Evolutionary conservation across 2,797 vertebrate genomes (phyloP), one percentile per base, ranked within the genome.

Genomic region (Neopelma chrysocephalum): DNA sequence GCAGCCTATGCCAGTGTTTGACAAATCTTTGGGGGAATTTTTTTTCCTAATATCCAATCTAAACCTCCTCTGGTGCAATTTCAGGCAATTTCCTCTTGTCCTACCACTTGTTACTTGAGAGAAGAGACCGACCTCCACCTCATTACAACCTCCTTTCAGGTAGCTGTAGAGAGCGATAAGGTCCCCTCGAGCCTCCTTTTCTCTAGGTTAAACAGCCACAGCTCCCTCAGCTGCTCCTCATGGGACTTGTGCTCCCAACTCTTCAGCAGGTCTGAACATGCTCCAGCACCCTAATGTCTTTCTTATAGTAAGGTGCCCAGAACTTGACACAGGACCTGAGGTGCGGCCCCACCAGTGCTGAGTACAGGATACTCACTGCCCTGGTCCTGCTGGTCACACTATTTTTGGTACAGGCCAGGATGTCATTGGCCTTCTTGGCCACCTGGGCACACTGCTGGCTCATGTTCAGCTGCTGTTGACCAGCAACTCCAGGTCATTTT

Each of bases 401-500:
- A 1, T 29, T 43, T 12, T 48, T 73, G 32, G 4, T 12, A 8
- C 15, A 38, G 53, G 11, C 13, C 54, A 68, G 40, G 40, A 3
- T 73, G 22, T 8, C 32, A 26, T 7, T 25, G 19, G 26, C 40
- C 19, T 3, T 73, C 15, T 34, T 11, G 26, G 0, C 38, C 22
- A 42, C 10, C 23, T 57, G 38, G 65, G 20, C 29, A 19, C 50
- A 38, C 2, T 18, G 5, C 58, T 71, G 40, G n/a, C 8, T 66
- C 40, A 12, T 0, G 9, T 53, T 53, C 53, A 42, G 40, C 18
- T 15, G 9, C 40, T 42, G 6, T 2, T 1, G 0, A 27, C 9
- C 40, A 34, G 38, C 15, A 27, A 7, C 0, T 12, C 12, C n/a
- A 34, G 25, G 25, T 5, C 1, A 0, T 51, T 71, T 53, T 32